Evolutionary conservation across 2,113 vertebrate species (phyloP), one percentile per base, ranked within the genome.

Genomic region (Echinops telfairi): DNA sequence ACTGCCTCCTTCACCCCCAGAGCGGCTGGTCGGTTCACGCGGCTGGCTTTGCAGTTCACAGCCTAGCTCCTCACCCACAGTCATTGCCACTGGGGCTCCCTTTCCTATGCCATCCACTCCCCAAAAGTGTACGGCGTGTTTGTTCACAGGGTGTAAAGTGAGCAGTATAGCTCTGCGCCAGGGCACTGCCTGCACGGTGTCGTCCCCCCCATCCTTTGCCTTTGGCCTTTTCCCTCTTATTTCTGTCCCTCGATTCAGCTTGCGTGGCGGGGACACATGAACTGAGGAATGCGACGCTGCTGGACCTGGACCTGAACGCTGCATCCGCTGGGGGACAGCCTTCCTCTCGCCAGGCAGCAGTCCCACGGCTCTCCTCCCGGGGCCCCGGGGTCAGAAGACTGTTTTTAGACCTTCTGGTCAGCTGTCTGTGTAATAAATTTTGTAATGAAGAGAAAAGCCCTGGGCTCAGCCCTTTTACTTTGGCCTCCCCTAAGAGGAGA

Each of bases 331-430:
- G n/a, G n/a, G 77, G 68, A 94, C 85, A 81, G 84, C 94, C 93
- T 90, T 22, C 33, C 60, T 53, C 29, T 22, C 29, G 22, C 3
- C 38, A 58, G 60, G 9, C 23, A 16, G 62, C 53, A 90, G 62
- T 11, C 31, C 83, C 64, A 3, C 11, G 66, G 77, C 60, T 88
- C 27, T 77, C 75, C 86, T 77, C 38, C 64, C 60, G 33, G 33
- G 8, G 29, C 73, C 33, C 75, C 27, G 58, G n/a, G 38, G 64
- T 20, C 68, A 62, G 87, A 84, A 95, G 83, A 88, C 88, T 93
- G 25, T 92, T 95, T 97, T 96, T 95, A 97, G 94, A 96, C 83
- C 86, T 93, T 91, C 60, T 38, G 60, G 80, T 96, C 90, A 92
- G 33, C 62, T 93, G 53, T 94, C 83, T 94, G 83, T 93, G 88